Evolutionary conservation across 2,113 vertebrate genomes (phyloP).

Genomic region (Dromiciops gliroides): DNA sequence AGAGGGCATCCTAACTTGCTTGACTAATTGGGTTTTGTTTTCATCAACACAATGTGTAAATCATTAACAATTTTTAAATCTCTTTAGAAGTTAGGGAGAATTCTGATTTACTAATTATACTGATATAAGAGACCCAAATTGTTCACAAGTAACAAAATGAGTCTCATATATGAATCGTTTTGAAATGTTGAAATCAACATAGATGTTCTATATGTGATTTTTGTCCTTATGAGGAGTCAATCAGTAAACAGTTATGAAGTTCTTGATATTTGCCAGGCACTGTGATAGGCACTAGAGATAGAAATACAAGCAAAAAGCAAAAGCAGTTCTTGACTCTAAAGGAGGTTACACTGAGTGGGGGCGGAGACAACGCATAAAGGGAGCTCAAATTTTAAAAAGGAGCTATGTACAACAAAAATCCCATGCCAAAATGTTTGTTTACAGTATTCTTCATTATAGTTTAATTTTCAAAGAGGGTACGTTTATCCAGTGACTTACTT

Average conservation of each 20-base stretch:
- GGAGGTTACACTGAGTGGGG: not conserved
- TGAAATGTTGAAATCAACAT: constrained; percentile 43
- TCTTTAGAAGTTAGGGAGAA: not conserved
- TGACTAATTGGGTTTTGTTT: not conserved
- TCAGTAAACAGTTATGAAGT: not conserved
- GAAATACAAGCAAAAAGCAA: not conserved
- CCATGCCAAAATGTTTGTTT: constrained; percentile 36
- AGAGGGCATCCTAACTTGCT: not conserved
- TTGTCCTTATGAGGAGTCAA: not conserved
- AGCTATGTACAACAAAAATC: not conserved
- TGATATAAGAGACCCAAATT: not conserved
- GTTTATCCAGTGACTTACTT: not conserved
- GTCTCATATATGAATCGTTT: not conserved
- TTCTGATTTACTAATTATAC: constrained; percentile 32
- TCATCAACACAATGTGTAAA: not conserved
- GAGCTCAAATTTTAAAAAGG: not conserved
- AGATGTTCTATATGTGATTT: not conserved
- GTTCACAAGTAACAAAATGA: not conserved
- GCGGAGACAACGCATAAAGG: not conserved
- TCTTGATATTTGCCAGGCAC: too few relatives aligned
- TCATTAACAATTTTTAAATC: constrained; percentile 9
- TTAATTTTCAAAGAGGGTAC: not conserved
- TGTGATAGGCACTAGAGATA: not conserved
- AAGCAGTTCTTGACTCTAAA: not conserved
- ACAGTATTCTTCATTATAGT: constrained; percentile 27